phyloP scores from a whole-genome alignment of 2,113 vertebrate genomes.

The Butastur rufipennis region DNA sequence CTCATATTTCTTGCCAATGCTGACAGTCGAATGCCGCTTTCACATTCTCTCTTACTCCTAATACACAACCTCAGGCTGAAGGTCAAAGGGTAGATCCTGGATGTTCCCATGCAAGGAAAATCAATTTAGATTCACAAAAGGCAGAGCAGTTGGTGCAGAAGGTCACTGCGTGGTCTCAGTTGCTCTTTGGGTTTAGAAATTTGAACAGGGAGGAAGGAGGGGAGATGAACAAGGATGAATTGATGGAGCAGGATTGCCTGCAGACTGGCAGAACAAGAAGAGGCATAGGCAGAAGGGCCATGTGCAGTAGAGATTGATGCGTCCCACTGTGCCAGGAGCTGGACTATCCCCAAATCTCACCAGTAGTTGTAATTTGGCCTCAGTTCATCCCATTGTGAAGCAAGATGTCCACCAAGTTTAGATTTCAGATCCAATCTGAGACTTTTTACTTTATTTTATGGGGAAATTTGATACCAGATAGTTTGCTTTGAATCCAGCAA shows the following conservation, averaged over 20 bases:
- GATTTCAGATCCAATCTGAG: neutral
- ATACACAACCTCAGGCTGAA: neutral
- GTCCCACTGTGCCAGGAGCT: neutral
- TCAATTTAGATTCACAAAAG: conserved; percentile 45
- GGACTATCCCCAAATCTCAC: neutral
- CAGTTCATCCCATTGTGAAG: neutral
- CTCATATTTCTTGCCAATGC: conserved; percentile 24
- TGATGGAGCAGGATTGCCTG: neutral
- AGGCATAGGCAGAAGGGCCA: neutral
- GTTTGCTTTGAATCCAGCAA: neutral
- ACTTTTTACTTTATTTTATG: neutral
- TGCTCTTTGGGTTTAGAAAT: neutral
- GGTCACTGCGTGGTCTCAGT: neutral
- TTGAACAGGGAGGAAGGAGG: neutral
- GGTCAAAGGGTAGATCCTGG: conserved; percentile 54
- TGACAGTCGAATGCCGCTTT: conserved; percentile 13
- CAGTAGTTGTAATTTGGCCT: neutral
- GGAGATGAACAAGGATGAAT: neutral
- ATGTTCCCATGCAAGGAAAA: conserved; percentile 51
- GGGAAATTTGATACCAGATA: neutral
- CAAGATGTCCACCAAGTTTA: neutral
- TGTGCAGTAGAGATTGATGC: neutral
- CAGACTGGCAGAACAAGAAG: neutral
- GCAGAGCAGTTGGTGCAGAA: neutral
- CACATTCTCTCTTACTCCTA: conserved; percentile 1